Base-by-base conservation (phyloP, 2,113 vertebrate species). In the Boulengeromyrus knoepffleri region DNA sequence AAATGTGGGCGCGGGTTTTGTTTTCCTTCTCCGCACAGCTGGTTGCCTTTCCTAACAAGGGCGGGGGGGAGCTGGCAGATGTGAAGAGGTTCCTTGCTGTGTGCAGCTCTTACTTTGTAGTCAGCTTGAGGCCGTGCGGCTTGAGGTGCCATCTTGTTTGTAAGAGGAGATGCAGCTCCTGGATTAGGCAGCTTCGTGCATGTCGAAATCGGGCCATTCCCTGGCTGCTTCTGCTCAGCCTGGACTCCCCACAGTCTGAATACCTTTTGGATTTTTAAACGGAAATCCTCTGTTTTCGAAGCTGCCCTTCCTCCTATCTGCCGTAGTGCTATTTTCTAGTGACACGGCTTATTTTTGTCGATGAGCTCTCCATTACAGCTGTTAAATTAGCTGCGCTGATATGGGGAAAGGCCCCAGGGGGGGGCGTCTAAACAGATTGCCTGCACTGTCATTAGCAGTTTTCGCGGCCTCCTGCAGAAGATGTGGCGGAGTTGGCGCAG, bases 1-100 rank as follows among this genome's bases (percentile, higher is more conserved):
- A 87, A 87, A 58, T 87, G 85, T 31, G 49, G 47, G n/a, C n/a
- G 49, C 85, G 50, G 47, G 49, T 87, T 87, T 52, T 87, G n/a
- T 87, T 87, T 87, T 87, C 50, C 50, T 56, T 56, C 49, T 52
- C 49, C 50, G 27, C 10, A 31, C 85, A 52, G 49, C 47, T 47
- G 27, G n/a, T 56, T 56, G 47, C 27, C 50, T 87, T 87, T 56
- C 47, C 85, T 87, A 87, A 87, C 47, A 50, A n/a, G 49, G 47
- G 85, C 17, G 85, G 50, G 50, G 31, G 49, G 50, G 50, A 56
- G 36, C 31, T 42, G 31, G 74, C 74, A 80, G 74, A 80, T 80
- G 74, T 80, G 74, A 80, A 12, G 74, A 80, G 74, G 74, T 70
- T 70, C 62, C 62, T 70, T 31, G 27, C 62, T 70, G 62, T 31